Conservation (phyloP, 2,888 invertebrate genomes). For the Hylaea fasciaria region DNA sequence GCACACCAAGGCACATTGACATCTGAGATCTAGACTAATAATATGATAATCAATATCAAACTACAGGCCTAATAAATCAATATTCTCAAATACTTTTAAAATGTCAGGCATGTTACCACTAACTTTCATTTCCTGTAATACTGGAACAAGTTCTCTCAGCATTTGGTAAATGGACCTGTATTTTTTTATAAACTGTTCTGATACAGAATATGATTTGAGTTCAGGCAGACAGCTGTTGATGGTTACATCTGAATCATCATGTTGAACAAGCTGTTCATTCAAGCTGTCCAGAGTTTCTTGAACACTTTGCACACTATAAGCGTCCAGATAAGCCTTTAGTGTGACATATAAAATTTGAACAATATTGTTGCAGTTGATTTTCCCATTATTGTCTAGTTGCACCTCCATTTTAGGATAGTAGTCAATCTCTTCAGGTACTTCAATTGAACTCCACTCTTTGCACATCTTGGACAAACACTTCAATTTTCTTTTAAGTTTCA, state of each 20-base stretch:
- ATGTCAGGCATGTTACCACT: conserved; percentile 50
- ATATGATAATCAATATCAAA: neutral
- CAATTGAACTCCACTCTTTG: conserved; percentile 19
- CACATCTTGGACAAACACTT: conserved; percentile 55
- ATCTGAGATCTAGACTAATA: no score
- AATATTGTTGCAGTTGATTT: conserved; percentile 52
- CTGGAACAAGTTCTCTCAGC: conserved; percentile 56
- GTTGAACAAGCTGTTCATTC: conserved; percentile 54
- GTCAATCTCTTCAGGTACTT: conserved; percentile 23
- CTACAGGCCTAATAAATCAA: conserved; percentile 50
- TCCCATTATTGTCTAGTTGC: conserved; percentile 16
- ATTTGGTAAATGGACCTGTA: conserved; percentile 62
- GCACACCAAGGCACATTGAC: no score
- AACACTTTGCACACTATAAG: conserved; percentile 63
- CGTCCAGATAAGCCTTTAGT: conserved; percentile 69
- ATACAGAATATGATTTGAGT: conserved; percentile 56
- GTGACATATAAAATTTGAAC: conserved; percentile 63
- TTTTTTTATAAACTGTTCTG: conserved; percentile 65
- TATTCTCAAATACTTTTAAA: conserved; percentile 62
- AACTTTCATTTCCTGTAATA: conserved; percentile 52
- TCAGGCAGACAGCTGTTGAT: conserved; percentile 38
- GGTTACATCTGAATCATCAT: conserved; percentile 27
- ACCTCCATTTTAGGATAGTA: conserved; percentile 54
- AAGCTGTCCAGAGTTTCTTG: conserved; percentile 62
- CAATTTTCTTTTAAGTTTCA: conserved; percentile 48